A percentile compares a stretch with the other conserved stretches of the same genome.
phyloP scores from a whole-genome alignment of 2,113 vertebrate genomes.

The Dolichallabes microphthalmus region DNA sequence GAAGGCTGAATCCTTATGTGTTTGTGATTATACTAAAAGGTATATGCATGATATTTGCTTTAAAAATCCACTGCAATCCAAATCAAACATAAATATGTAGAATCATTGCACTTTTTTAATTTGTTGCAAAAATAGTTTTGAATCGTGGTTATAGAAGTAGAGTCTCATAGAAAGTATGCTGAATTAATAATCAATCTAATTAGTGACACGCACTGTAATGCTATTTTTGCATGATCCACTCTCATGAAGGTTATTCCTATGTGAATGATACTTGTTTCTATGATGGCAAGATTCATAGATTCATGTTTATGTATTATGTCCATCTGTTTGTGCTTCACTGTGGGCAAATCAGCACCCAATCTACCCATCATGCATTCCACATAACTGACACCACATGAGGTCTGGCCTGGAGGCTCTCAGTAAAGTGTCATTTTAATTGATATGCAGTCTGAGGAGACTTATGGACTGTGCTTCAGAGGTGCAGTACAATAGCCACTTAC shows the following conservation, averaged over 20 bases:
- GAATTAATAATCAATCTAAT: constrained; percentile 57
- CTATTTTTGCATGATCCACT: constrained; percentile 8
- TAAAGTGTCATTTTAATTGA: neutral
- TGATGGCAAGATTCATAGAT: neutral
- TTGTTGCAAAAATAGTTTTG: neutral
- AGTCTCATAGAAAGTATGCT: neutral
- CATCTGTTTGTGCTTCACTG: neutral
- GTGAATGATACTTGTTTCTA: neutral
- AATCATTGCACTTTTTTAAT: neutral
- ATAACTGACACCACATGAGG: constrained; percentile 21
- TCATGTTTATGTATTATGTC: neutral
- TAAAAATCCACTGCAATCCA: neutral
- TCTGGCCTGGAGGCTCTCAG: neutral
- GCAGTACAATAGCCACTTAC: constrained; percentile 57
- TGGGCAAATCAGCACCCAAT: constrained; percentile 2
- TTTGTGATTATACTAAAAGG: neutral
- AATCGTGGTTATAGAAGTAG: neutral
- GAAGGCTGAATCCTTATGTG: neutral
- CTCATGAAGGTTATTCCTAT: neutral
- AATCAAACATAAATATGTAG: neutral
- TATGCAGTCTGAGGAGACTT: neutral
- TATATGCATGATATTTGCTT: neutral
- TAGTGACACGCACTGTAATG: neutral
- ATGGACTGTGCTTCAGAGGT: neutral
- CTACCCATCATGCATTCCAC: constrained; percentile 7